phyloP scores from a whole-genome alignment of 2,113 vertebrate genomes.

The Ammospiza nelsoni region DNA sequence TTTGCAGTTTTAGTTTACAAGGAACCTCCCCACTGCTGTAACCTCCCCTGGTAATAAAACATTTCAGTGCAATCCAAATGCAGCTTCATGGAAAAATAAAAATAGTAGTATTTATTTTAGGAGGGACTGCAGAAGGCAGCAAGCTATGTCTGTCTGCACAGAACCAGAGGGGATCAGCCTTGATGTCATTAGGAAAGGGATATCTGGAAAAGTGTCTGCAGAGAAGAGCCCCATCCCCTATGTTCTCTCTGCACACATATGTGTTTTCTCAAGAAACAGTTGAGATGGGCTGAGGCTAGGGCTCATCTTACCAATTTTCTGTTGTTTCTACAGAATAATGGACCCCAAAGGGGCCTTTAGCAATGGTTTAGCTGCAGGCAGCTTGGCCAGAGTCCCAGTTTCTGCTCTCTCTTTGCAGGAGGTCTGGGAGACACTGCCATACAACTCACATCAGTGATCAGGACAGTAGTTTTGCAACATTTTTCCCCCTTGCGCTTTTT shows the following conservation, averaged over 20 bases:
- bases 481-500: not conserved
- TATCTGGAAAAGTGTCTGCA: not conserved
- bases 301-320: not conserved
- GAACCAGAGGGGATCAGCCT: not conserved
- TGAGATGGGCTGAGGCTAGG: not conserved
- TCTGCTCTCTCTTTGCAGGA: not conserved
- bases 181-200: not conserved
- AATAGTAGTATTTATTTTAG: not conserved
- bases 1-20: not conserved
- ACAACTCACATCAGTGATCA: not conserved
- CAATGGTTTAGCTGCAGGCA: not conserved
- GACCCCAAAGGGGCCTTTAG: not conserved
- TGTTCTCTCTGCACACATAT: not conserved
- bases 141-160: not conserved
- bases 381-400: not conserved
- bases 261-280: slow-evolving; percentile 15
- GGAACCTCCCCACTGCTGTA: not conserved
- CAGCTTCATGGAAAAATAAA: not conserved
- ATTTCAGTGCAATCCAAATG: not conserved
- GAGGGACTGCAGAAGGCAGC: not conserved
- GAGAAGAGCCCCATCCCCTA: not conserved
- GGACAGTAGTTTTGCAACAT: not conserved
- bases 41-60: not conserved
- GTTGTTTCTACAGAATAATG: not conserved
- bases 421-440: not conserved